These are phyloP conservation scores for Numenius arquata DNA, from an alignment of 2,113 vertebrate species.

Conservation along the genomic window DNA sequence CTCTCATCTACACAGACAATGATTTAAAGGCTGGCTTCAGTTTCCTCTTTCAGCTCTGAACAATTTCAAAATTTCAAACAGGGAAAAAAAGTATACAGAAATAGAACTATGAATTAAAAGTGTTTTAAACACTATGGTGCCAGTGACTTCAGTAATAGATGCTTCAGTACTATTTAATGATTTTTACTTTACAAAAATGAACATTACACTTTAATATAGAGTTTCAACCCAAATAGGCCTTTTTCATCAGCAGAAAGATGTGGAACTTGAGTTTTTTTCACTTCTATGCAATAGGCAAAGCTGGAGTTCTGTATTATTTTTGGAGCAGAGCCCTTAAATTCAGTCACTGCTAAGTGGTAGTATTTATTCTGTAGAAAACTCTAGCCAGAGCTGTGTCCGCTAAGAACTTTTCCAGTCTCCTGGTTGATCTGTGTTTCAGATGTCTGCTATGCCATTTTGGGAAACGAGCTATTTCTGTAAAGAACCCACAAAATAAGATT, in stretches of 20 bases:
- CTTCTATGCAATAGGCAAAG: background rate
- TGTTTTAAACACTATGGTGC: background rate
- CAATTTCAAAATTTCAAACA: background rate
- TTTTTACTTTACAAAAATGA: background rate
- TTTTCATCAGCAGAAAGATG: background rate
- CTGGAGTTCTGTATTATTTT: background rate
- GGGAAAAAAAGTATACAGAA: background rate
- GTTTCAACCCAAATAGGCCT: background rate
- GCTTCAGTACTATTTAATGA: background rate
- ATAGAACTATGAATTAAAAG: background rate
- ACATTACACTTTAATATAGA: background rate
- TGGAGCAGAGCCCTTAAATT: background rate
- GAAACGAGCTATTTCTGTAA: background rate
- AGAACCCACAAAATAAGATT: background rate
- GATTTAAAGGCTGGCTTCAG: background rate
- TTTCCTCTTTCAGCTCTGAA: background rate
- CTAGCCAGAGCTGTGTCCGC: background rate
- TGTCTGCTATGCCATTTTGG: background rate
- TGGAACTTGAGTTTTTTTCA: background rate
- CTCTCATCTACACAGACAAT: background rate
- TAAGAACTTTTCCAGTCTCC: background rate
- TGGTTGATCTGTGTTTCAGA: background rate
- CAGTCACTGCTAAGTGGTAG: background rate
- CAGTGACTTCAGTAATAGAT: background rate
- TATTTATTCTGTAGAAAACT: background rate